phyloP scores from a whole-genome alignment of 1,140 invertebrate genomes.

The Ceratitis capitata region DNA sequence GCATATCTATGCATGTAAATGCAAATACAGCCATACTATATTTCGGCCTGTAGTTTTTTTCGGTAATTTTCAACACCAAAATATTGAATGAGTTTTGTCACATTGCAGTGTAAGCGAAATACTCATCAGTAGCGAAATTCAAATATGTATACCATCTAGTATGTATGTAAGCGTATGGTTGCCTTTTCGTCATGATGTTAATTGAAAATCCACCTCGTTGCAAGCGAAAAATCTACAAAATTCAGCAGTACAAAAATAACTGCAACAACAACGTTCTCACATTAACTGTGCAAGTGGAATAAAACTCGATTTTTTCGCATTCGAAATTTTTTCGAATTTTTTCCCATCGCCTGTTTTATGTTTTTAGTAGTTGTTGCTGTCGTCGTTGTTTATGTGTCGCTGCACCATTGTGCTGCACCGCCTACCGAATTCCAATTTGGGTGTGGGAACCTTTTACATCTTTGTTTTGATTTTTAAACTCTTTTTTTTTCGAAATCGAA shows the following conservation, averaged over 20 bases:
- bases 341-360: not conserved
- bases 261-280: not conserved
- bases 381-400: not conserved
- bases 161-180: not conserved
- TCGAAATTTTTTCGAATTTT: not conserved
- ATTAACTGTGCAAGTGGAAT: not conserved
- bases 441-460: constrained; percentile 4
- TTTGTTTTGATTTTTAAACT: constrained; percentile 5
- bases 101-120: not conserved
- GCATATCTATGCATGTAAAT: not conserved
- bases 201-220: not conserved
- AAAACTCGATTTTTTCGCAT: not conserved
- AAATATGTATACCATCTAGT: not conserved
- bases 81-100: not conserved
- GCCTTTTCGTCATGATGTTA: not conserved
- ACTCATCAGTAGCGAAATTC: not conserved
- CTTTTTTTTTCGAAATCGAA: not conserved
- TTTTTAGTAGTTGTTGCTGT: no score
- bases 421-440: not conserved
- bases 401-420: not conserved
- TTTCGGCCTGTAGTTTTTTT: not conserved
- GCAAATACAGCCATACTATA: no score
- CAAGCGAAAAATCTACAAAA: not conserved
- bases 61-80: not conserved
- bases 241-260: not conserved